Percentiles rank a stretch among this genome's conserved stretches.
Conservation (phyloP, 2,113 vertebrate genomes). For the Pelobates fuscus region DNA sequence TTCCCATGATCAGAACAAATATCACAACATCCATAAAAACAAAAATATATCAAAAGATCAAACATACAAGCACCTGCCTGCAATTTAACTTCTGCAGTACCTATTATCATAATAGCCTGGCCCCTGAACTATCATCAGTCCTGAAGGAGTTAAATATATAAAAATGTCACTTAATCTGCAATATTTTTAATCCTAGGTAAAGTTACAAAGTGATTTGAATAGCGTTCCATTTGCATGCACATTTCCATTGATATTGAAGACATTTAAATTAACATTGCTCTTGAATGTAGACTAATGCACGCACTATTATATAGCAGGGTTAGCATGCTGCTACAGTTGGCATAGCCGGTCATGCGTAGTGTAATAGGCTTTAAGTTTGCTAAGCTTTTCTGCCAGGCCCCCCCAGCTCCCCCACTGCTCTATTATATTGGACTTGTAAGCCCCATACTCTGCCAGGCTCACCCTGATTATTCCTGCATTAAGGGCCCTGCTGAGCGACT, state of each 20-base stretch:
- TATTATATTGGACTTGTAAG: constrained; percentile 97
- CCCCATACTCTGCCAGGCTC: constrained; percentile 82
- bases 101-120: too few relatives aligned
- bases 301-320: constrained; percentile 57
- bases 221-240: constrained; percentile 64
- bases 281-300: constrained; percentile 61
- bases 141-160: too few relatives aligned
- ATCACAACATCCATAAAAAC: too few relatives aligned
- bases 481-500: constrained; percentile 89
- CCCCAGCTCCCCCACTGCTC: constrained; percentile 83
- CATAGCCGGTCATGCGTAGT: constrained; percentile 81
- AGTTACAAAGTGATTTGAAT: constrained; percentile 48
- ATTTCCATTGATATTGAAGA: constrained; percentile 65
- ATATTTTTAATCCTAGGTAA: constrained; percentile 9
- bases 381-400: constrained; percentile 97
- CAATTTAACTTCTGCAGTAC: too few relatives aligned
- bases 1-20: too few relatives aligned
- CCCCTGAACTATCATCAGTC: too few relatives aligned
- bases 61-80: too few relatives aligned
- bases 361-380: constrained; percentile 98
- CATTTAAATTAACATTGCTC: constrained; percentile 64
- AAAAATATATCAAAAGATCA: too few relatives aligned
- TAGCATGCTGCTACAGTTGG: constrained; percentile 76
- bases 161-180: constrained; percentile 6
- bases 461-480: constrained; percentile 91